A percentile compares a stretch with the other conserved stretches of the same genome.
Evolutionary conservation across 2,797 vertebrate species (phyloP).

Genomic region (Eutrigla gurnardus): DNA sequence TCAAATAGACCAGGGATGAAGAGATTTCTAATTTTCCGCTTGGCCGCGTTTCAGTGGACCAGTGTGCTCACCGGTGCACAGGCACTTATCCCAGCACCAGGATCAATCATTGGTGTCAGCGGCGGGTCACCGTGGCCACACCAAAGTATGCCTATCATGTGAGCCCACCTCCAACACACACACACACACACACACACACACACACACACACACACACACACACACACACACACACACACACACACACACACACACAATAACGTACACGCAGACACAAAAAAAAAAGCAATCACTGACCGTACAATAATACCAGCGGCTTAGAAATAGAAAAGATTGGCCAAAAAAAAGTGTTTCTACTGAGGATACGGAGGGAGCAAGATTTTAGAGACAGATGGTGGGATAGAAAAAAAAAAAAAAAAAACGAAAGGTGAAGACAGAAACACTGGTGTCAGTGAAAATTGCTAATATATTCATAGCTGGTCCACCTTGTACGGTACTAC

Average conservation of each 20-base stretch:
- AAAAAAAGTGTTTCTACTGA: neutral
- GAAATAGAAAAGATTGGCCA: constrained; percentile 22
- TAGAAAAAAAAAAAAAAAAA: neutral
- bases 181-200: neutral
- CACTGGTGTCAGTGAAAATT: neutral
- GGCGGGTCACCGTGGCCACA: constrained; percentile 67
- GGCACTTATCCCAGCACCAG: constrained; percentile 75
- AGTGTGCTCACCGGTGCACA: constrained; percentile 57
- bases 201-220: neutral
- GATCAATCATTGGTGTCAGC: constrained; percentile 84
- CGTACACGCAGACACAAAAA: neutral
- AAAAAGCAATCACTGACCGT: constrained; percentile 35
- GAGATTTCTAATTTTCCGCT: constrained; percentile 88
- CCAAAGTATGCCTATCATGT: constrained; percentile 44
- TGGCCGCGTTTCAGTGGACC: constrained; percentile 80
- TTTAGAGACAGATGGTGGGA: constrained; percentile 19
- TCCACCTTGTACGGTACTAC: neutral
- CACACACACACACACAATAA: constrained; percentile 28
- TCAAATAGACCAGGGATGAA: constrained; percentile 84
- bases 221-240: constrained; percentile 17
- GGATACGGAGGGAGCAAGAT: neutral
- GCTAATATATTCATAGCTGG: constrained; percentile 6
- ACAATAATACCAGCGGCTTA: constrained; percentile 33
- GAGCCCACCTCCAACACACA: constrained; percentile 17
- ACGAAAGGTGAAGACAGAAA: constrained; percentile 13